Conservation (phyloP, 2,888 invertebrate genomes). For the Agonum fuliginosum region DNA sequence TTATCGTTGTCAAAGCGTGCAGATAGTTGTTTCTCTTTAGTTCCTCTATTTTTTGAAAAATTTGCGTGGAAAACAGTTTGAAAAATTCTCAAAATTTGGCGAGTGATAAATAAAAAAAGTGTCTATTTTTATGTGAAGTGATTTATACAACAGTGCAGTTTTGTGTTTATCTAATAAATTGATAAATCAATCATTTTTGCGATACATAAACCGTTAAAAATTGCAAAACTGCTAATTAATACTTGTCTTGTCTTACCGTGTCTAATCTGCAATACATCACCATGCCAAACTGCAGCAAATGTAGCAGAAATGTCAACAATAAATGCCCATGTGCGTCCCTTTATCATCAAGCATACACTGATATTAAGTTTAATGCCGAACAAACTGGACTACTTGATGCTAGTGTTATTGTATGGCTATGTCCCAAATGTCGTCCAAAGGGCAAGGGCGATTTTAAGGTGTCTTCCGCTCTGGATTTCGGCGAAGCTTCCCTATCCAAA, state of each 20-base stretch:
- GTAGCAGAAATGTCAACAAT: background rate
- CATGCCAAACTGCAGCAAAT: background rate
- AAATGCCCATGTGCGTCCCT: background rate
- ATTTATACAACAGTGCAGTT: too few relatives aligned
- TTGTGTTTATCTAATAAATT: too few relatives aligned
- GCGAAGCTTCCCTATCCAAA: background rate
- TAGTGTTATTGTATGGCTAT: background rate
- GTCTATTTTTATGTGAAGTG: too few relatives aligned
- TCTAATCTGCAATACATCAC: background rate
- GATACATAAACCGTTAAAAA: too few relatives aligned
- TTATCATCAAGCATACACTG: background rate
- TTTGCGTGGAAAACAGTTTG: too few relatives aligned
- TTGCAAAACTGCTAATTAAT: background rate
- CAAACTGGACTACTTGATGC: background rate
- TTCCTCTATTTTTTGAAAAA: too few relatives aligned
- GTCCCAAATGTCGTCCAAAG: background rate
- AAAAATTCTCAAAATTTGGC: too few relatives aligned
- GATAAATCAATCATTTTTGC: too few relatives aligned
- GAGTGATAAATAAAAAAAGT: too few relatives aligned
- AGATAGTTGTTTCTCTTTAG: too few relatives aligned
- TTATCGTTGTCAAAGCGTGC: too few relatives aligned
- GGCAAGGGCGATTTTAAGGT: background rate
- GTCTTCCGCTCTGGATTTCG: background rate
- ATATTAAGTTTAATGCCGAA: background rate
- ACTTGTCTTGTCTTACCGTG: background rate